Evolutionary conservation across 2,888 invertebrate species (phyloP).

Genomic region (Agrochola lychnidis): DNA sequence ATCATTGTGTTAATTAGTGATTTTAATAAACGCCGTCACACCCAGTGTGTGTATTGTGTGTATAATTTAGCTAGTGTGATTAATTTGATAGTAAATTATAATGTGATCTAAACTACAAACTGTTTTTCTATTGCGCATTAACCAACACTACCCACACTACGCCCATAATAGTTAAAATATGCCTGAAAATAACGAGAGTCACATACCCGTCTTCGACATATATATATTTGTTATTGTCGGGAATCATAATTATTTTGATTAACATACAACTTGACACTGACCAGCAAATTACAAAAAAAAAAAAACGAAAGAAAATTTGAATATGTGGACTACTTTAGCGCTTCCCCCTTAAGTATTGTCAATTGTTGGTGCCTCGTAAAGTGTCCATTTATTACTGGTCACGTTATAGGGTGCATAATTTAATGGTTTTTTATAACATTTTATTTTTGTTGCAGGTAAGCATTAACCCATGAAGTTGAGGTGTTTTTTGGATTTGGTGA

Average conservation of each 20-base stretch:
- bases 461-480: not conserved
- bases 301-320: not conserved
- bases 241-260: not conserved
- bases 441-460: constrained; percentile 57
- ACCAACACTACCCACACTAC: no score
- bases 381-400: constrained; percentile 26
- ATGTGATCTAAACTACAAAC: no score
- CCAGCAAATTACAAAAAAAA: not conserved
- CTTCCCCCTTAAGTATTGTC: not conserved
- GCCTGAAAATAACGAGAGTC: no score
- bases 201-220: no score
- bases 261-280: not conserved
- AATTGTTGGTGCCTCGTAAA: not conserved
- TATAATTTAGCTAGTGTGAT: no score
- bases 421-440: constrained; percentile 12
- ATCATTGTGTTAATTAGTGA: no score
- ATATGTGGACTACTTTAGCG: not conserved
- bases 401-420: constrained; percentile 33
- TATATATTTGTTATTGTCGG: not conserved
- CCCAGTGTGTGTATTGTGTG: no score
- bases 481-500: not conserved
- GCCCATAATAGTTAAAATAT: no score
- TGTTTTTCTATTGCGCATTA: no score
- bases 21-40: no score
- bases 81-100: no score